Percentiles rank a stretch among this genome's conserved stretches.
Evolutionary conservation across 2,888 invertebrate genomes (phyloP).

Genomic region (Selenia dentaria): DNA sequence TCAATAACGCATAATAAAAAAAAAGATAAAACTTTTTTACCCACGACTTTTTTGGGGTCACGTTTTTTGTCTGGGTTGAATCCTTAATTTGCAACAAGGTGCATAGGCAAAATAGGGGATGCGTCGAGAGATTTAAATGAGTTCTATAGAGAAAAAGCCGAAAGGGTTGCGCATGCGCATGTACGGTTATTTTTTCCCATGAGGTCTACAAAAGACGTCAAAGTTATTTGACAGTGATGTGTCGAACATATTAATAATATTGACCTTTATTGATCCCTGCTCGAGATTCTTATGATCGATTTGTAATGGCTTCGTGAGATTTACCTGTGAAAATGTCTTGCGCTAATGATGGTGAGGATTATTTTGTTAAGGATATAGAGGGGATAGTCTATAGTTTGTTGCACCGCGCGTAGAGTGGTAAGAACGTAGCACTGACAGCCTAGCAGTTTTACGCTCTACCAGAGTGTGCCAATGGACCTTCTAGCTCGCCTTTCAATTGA

Average conservation of each 20-base stretch:
- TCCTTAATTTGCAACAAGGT: constrained; percentile 85
- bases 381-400: no score
- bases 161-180: constrained; percentile 53
- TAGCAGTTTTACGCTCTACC: no score
- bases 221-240: constrained; percentile 68
- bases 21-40: constrained; percentile 80
- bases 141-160: constrained; percentile 71
- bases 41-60: constrained; percentile 79
- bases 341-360: no score
- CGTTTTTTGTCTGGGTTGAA: constrained; percentile 70
- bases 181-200: constrained; percentile 69
- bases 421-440: no score
- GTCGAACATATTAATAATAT: constrained; percentile 56
- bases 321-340: neutral
- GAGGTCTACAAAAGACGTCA: constrained; percentile 65
- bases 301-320: constrained; percentile 27
- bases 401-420: no score
- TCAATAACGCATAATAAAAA: constrained; percentile 78
- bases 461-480: no score
- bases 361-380: no score
- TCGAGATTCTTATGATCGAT: constrained; percentile 41
- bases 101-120: constrained; percentile 76
- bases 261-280: constrained; percentile 43
- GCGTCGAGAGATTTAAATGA: constrained; percentile 73
- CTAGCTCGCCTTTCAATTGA: no score